Base-by-base conservation (phyloP, 1,140 invertebrate species). In the Asbolus verrucosus region DNA sequence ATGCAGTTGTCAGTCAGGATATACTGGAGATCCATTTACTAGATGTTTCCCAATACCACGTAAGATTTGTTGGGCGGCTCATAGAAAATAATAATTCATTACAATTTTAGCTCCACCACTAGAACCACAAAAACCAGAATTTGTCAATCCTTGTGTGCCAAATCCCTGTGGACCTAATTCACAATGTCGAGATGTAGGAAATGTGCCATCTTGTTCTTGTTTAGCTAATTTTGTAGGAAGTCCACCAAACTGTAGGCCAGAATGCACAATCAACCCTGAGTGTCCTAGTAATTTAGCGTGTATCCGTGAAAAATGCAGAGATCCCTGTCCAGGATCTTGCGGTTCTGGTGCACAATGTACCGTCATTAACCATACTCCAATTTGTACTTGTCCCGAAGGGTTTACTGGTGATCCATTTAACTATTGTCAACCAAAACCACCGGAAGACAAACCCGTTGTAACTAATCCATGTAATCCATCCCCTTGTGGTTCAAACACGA, bases 131-230 rank as follows among this genome's bases (percentile, higher is more conserved):
- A 60, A 43, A 59, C 62, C 69, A 8, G 14, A 68, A 15, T 36
- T 73, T 73, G 63, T 75, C 67, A 84, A 91, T 77, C 91, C 90
- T 1, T 94, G 92, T 78, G 82, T 84, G 62, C 91, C 91, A 36
- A 92, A 89, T 13, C 92, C 92, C 1, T 95, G 93, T 80, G 93
- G 93, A 16, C 86, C 89, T 13, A 87, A 92, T 81, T 88, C 90
- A 0, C 82, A 87, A 74, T 93, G 90, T 76, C 83, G 85, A 61
- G 85, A 87, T 41, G 77, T 85, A 46, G 86, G 85, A 73, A 84
- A 83, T 27, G 81, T 84, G 66, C 84, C 89, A 24, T 88, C 88
- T 43, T 92, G 88, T 71, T 84, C 83, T n/a, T 90, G 88, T 74
- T 82, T 83, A 39, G 66, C 78, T 6, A 82, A 84, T 54, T 87